phyloP scores from a whole-genome alignment of 2,113 vertebrate genomes.

The Leucosticte australis region DNA sequence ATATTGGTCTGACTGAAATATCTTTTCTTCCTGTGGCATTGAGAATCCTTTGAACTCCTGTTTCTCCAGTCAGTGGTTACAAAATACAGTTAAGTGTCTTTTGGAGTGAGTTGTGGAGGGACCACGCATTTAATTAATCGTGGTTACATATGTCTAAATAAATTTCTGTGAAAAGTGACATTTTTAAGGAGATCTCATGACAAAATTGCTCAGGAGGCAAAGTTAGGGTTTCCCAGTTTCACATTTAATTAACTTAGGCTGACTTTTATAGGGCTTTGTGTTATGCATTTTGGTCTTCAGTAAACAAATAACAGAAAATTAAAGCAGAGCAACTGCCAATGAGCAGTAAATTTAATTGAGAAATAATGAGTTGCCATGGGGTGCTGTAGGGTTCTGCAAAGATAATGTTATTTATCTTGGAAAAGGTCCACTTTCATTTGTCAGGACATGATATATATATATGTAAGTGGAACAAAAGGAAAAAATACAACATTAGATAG shows the following conservation, averaged over 20 bases:
- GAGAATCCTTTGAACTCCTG: not conserved
- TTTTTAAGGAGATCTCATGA: slow-evolving; percentile 67
- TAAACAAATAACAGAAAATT: slow-evolving; percentile 80
- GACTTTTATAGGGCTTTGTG: slow-evolving; percentile 75
- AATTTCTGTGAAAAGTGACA: slow-evolving; percentile 62
- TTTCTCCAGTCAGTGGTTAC: not conserved
- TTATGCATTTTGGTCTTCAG: slow-evolving; percentile 68
- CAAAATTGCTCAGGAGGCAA: slow-evolving; percentile 67
- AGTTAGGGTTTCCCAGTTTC: slow-evolving; percentile 68
- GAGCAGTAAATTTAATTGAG: slow-evolving; percentile 78
- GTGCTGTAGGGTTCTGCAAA: slow-evolving; percentile 60
- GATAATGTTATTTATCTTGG: slow-evolving; percentile 76
- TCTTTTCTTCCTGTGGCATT: not conserved
- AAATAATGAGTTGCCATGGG: slow-evolving; percentile 77
- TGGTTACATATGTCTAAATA: slow-evolving; percentile 63
- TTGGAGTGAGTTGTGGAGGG: not conserved
- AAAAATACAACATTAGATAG: not conserved
- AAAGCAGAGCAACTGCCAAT: slow-evolving; percentile 74
- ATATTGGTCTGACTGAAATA: not conserved
- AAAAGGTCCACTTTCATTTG: slow-evolving; percentile 66
- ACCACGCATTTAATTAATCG: slow-evolving; percentile 36
- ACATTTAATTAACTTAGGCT: slow-evolving; percentile 78
- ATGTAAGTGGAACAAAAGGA: not conserved
- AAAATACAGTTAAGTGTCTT: not conserved
- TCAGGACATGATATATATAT: slow-evolving; percentile 43